Base-by-base conservation (phyloP, 2,888 invertebrate genomes). In the Clivina fossor region DNA sequence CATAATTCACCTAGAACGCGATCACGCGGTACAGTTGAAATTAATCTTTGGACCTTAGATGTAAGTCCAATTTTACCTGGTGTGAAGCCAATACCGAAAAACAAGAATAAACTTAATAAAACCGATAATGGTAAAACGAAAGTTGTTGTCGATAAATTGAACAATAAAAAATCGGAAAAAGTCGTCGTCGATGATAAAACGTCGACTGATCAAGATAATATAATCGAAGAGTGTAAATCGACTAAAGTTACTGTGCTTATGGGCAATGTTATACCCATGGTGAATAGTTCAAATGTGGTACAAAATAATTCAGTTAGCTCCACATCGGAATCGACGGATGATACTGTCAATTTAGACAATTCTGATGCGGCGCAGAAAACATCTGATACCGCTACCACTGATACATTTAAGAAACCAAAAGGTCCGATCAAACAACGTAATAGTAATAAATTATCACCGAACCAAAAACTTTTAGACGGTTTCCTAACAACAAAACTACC, bases 21-120 rank as follows among this genome's bases (percentile, higher is more conserved):
- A 54, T 90, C 90, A 4, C 80, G 89, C 60, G 90, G 90, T 60
- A 82, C 86, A 1, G 90, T 91, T 32, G 86, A 86, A 70, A 89
- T 91, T 61, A 85, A 91, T 78, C 76, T 91, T 43, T 91, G 91
- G 91, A 85, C 88, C 8, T 76, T 90, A 63, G 85, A 85, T 73
- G 80, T 81, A 1, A 83, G 83, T 70, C 85, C 86, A 0, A 81
- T 85, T 59, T 65, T 82, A 41, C 83, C 82, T 0, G 78, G 79
- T 8, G 73, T 76, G 18, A 77, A 74, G 62, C 76, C 75, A 1
- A 26, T 41, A 4, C 37, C 47, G 2, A 38, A 37, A 40, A 5
- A 13, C 4, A 41, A 43, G 33, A 19, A 18, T 30, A 51, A 32
- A 32, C 33, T 20, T 9, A 2, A 3, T 40, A 53, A 40, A 47